Evolutionary conservation across 2,797 vertebrate genomes (phyloP).

Genomic region (Mormyrus proboscirostris): DNA sequence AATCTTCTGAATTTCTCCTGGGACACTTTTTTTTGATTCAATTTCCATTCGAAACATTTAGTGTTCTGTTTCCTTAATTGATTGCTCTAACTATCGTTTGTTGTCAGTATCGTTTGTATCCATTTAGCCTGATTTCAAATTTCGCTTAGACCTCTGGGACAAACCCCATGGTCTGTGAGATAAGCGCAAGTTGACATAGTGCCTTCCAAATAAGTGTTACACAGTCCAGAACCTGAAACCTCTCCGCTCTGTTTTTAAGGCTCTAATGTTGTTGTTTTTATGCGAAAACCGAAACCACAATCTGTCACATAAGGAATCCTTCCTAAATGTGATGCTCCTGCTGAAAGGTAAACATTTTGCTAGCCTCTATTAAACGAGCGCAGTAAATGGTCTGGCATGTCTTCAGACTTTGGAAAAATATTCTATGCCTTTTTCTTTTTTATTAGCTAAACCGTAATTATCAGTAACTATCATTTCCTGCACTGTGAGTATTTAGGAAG

Average conservation of each 20-base stretch:
- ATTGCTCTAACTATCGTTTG: neutral
- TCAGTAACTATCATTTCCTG: neutral
- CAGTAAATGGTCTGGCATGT: neutral
- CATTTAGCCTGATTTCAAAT: constrained; percentile 45
- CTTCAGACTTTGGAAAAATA: neutral
- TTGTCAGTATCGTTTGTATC: constrained; percentile 20
- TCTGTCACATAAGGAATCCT: neutral
- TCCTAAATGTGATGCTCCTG: neutral
- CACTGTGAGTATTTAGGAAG: neutral
- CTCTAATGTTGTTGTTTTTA: neutral
- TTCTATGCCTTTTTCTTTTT: neutral
- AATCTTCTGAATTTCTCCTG: neutral
- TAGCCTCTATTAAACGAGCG: neutral
- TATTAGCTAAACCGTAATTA: neutral
- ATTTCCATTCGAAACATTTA: neutral
- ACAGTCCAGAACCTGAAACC: constrained; percentile 13
- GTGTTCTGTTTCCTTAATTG: neutral
- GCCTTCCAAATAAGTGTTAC: constrained; percentile 28
- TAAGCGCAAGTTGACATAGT: constrained; percentile 45
- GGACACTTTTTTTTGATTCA: neutral
- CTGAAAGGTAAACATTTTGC: constrained; percentile 10
- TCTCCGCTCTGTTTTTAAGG: constrained; percentile 17
- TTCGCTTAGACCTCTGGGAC: constrained; percentile 24
- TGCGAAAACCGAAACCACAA: constrained; percentile 2
- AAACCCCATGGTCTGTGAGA: constrained; percentile 43